Evolutionary conservation across 2,113 vertebrate species (phyloP).

Genomic region (Psammodynastes pulverulentus): DNA sequence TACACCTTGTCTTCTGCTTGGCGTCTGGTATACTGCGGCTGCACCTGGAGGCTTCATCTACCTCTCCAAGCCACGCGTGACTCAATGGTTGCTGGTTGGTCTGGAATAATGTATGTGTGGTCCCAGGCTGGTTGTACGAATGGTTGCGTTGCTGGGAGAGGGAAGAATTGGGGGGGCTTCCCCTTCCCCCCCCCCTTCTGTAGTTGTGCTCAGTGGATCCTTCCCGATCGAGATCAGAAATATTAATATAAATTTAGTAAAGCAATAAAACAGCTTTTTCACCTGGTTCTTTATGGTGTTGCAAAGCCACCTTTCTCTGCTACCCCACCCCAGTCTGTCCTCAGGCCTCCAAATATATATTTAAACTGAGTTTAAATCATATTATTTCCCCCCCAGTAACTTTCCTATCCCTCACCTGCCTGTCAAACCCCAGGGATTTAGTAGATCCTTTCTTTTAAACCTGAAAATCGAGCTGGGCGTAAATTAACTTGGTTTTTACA

Average conservation of each 20-base stretch:
- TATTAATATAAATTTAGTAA: neutral
- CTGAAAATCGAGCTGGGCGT: neutral
- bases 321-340: neutral
- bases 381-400: neutral
- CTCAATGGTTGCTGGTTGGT: too few relatives aligned
- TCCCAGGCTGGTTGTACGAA: neutral
- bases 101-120: too few relatives aligned
- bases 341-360: neutral
- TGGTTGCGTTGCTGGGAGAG: neutral
- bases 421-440: neutral
- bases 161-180: neutral
- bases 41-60: neutral
- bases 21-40: neutral
- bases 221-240: neutral
- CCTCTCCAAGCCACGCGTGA: too few relatives aligned
- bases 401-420: neutral
- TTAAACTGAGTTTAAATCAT: neutral
- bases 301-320: neutral
- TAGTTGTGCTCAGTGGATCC: rapidly evolving
- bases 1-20: too few relatives aligned
- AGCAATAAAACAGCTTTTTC: neutral
- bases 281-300: neutral
- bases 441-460: neutral
- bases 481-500: neutral
- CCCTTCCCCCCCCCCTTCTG: neutral